Evolutionary conservation across 2,113 vertebrate genomes (phyloP).

Genomic region (Dasyprocta punctata): DNA sequence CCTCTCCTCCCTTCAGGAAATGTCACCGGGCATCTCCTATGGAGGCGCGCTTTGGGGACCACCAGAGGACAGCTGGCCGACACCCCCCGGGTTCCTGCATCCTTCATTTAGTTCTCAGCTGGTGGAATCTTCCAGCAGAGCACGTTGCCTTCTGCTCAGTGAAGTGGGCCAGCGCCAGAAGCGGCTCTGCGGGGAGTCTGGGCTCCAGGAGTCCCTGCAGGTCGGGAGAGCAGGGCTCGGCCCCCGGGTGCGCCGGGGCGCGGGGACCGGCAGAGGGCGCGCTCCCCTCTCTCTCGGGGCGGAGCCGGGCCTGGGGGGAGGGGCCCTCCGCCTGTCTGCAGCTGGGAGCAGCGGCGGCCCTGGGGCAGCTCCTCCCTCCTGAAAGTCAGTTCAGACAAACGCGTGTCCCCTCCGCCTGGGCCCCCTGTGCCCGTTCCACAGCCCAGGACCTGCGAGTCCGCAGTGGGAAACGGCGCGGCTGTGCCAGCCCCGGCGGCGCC

Average conservation of each 20-base stretch:
- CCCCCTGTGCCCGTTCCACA: neutral
- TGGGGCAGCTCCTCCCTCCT: neutral
- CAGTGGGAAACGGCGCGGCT: neutral
- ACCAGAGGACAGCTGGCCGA: neutral
- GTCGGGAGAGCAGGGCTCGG: no score
- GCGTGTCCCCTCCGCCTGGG: neutral
- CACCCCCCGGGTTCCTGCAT: accelerated
- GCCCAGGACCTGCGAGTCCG: neutral
- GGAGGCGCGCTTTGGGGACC: neutral
- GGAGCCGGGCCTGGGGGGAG: neutral
- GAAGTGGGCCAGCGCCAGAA: no score
- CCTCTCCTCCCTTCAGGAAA: neutral
- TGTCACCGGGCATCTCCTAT: neutral
- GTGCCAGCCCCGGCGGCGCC: neutral
- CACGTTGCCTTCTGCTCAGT: neutral
- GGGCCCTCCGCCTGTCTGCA: neutral
- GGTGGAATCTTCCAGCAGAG: neutral
- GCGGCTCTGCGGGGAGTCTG: neutral
- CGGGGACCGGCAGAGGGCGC: neutral
- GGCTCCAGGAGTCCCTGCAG: no score
- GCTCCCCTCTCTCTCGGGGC: accelerated
- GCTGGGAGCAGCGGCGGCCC: neutral
- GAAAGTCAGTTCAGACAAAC: neutral
- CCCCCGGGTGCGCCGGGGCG: neutral
- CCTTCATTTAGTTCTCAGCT: neutral